These are phyloP conservation scores for Meiosimyza decipiens DNA, from an alignment of 2,888 invertebrate genomes.

Conservation along the genomic window DNA sequence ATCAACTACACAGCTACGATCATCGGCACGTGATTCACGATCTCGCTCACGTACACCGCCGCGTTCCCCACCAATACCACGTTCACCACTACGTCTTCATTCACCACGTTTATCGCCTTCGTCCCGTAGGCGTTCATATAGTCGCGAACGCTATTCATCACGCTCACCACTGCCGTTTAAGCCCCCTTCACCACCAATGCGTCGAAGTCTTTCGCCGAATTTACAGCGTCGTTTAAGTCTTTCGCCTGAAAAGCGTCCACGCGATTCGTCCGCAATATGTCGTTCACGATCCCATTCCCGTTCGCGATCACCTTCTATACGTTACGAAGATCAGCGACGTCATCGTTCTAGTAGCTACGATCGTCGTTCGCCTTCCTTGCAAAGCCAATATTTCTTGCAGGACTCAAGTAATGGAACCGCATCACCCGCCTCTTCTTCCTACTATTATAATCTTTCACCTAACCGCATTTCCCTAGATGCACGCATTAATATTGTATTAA, in stretches of 20 bases:
- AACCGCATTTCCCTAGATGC: slow-evolving; percentile 54
- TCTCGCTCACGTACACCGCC: slow-evolving; percentile 44
- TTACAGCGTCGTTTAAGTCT: slow-evolving; percentile 35
- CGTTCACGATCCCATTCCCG: slow-evolving; percentile 37
- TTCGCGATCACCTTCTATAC: slow-evolving; percentile 44
- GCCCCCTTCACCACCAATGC: slow-evolving; percentile 64
- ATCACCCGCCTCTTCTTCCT: slow-evolving; percentile 48
- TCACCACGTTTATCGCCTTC: slow-evolving; percentile 45
- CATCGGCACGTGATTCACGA: slow-evolving; percentile 41
- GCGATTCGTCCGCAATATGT: slow-evolving; percentile 14
- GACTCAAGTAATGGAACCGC: slow-evolving; percentile 42
- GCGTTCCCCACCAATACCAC: slow-evolving; percentile 42
- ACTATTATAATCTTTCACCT: slow-evolving; percentile 59
- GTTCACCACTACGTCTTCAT: slow-evolving; percentile 44
- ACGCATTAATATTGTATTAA: slow-evolving; percentile 53
- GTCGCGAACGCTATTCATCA: slow-evolving; percentile 57
- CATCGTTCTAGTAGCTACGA: slow-evolving; percentile 44
- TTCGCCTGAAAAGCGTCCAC: slow-evolving; percentile 41
- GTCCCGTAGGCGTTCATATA: slow-evolving; percentile 54
- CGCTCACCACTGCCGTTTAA: slow-evolving; percentile 63
- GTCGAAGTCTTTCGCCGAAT: slow-evolving; percentile 54
- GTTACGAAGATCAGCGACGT: slow-evolving; percentile 44
- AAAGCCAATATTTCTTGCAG: slow-evolving; percentile 48
- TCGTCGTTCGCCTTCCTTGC: slow-evolving; percentile 45
- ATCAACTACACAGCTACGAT: slow-evolving; percentile 47